These are phyloP conservation scores for Nephrotoma flavescens DNA, from an alignment of 2,888 invertebrate genomes.

Conservation along the genomic window DNA sequence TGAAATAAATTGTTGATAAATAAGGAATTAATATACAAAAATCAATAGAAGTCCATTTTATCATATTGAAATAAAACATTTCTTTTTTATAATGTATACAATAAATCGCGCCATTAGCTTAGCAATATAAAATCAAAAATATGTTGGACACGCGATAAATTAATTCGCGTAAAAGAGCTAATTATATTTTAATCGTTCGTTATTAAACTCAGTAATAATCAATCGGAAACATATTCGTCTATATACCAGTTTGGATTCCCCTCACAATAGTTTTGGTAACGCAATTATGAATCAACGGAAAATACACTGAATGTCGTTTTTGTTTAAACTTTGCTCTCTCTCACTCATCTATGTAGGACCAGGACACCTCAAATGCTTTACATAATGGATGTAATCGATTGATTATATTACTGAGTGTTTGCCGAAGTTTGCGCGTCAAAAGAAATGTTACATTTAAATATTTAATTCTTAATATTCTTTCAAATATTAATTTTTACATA, in stretches of 20 bases:
- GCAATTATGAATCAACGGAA: background rate
- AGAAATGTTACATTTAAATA: background rate
- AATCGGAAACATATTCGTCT: background rate
- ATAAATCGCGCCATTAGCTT: background rate
- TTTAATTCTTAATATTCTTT: slow-evolving; percentile 2
- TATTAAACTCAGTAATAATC: background rate
- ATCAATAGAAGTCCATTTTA: background rate
- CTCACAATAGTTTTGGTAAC: background rate
- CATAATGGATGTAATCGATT: background rate
- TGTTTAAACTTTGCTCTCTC: background rate
- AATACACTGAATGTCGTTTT: background rate
- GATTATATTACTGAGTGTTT: background rate
- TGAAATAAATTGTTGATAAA: background rate
- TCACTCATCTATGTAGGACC: background rate
- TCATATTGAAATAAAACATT: background rate
- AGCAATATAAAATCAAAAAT: background rate
- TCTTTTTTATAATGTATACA: background rate
- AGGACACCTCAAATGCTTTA: background rate
- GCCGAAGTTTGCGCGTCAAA: background rate
- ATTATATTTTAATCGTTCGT: background rate
- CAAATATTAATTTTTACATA: slow-evolving; percentile 10
- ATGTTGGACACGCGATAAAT: background rate
- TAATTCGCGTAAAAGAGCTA: background rate
- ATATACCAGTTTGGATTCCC: background rate
- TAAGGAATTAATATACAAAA: background rate